Evolutionary conservation across 2,888 invertebrate species (phyloP).

Genomic region (Carcina quercana): DNA sequence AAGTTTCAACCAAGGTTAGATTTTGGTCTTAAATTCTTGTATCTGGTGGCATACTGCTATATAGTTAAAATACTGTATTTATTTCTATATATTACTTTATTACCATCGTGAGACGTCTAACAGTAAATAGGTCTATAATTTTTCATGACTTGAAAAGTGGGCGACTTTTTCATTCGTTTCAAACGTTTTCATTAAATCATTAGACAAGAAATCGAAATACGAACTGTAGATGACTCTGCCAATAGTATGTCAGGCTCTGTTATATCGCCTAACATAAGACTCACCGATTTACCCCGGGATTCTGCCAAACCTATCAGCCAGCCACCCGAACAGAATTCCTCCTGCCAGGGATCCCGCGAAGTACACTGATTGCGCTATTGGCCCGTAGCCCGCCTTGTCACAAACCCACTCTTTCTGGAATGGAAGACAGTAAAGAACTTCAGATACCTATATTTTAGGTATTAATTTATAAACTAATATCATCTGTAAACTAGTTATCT

Average conservation of each 20-base stretch:
- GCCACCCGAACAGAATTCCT: conserved; percentile 55
- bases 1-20: background rate
- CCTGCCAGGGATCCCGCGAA: conserved; percentile 55
- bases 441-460: too few relatives aligned
- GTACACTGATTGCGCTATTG: conserved; percentile 51
- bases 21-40: background rate
- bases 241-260: too few relatives aligned
- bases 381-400: conserved; percentile 42
- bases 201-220: background rate
- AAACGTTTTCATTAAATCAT: background rate
- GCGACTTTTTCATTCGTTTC: too few relatives aligned
- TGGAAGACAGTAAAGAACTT: background rate
- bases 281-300: conserved; percentile 61
- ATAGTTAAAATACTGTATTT: too few relatives aligned
- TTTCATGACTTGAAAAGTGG: too few relatives aligned
- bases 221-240: background rate
- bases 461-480: too few relatives aligned
- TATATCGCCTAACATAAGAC: conserved; percentile 8
- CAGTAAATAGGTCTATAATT: too few relatives aligned
- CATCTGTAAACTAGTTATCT: too few relatives aligned
- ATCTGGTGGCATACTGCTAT: too few relatives aligned
- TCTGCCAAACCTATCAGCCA: conserved; percentile 55
- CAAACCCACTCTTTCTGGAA: conserved; percentile 62
- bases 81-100: too few relatives aligned
- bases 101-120: too few relatives aligned